Percentiles rank a stretch among this genome's conserved stretches.
Conservation (phyloP, 2,888 invertebrate genomes). For the Lydus trimaculatus region DNA sequence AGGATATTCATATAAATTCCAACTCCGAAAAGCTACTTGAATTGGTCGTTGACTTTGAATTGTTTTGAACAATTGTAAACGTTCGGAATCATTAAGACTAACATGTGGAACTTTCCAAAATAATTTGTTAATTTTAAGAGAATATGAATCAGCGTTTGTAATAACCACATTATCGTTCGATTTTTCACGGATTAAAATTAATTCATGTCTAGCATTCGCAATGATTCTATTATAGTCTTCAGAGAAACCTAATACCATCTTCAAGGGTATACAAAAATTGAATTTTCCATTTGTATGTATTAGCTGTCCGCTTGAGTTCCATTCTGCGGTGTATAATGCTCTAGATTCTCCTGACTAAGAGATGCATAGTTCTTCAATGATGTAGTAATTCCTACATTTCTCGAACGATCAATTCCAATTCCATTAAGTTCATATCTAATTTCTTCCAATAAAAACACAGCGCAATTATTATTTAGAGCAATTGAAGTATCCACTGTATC, state of each 20-base stretch:
- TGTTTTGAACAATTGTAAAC: slow-evolving; percentile 28
- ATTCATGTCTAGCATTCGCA: slow-evolving; percentile 55
- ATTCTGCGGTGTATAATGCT: slow-evolving; percentile 27
- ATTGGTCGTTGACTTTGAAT: slow-evolving; percentile 25
- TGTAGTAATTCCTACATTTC: slow-evolving; percentile 33
- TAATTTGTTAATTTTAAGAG: slow-evolving; percentile 29
- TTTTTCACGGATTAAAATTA: slow-evolving; percentile 47
- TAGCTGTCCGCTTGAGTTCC: slow-evolving; percentile 16
- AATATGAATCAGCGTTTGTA: slow-evolving; percentile 20
- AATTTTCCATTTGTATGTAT: slow-evolving; percentile 19
- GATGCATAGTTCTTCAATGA: slow-evolving; percentile 29
- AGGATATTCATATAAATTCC: slow-evolving; percentile 55
- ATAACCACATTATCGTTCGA: slow-evolving; percentile 38
- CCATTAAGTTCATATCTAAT: slow-evolving; percentile 36
- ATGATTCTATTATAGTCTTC: slow-evolving; percentile 38
- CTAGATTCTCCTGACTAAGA: slow-evolving; percentile 5
- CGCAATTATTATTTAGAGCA: slow-evolving; percentile 14
- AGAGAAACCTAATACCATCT: slow-evolving; percentile 32
- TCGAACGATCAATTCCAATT: slow-evolving; percentile 30
- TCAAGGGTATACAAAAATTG: slow-evolving; percentile 33
- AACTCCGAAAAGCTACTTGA: slow-evolving; percentile 46
- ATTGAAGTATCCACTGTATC: neutral
- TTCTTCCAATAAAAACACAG: slow-evolving; percentile 29
- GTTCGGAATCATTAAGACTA: slow-evolving; percentile 33
- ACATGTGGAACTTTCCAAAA: slow-evolving; percentile 38